These are phyloP conservation scores for Hypomecis atomaria DNA, from an alignment of 2,888 invertebrate species.

Conservation along the genomic window DNA sequence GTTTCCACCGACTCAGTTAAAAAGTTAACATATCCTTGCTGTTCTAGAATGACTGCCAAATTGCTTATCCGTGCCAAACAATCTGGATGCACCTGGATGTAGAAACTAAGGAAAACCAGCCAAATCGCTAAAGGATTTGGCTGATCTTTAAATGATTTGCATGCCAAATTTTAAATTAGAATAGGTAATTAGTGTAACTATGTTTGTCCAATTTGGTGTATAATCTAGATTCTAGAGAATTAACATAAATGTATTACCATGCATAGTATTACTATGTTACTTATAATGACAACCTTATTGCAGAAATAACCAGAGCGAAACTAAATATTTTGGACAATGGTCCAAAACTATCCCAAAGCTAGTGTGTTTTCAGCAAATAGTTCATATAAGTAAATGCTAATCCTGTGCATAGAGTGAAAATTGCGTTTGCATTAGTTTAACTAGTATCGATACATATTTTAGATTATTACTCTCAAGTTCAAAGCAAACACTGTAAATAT, in stretches of 20 bases:
- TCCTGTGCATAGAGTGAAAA: no score
- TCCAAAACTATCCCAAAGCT: neutral
- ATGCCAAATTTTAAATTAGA: conserved; percentile 68
- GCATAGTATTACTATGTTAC: no score
- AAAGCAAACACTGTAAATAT: no score
- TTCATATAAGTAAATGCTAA: neutral
- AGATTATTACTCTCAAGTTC: no score
- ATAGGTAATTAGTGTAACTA: neutral
- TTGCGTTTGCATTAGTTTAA: no score
- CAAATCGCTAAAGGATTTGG: conserved; percentile 49
- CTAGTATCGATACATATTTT: no score
- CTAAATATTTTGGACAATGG: neutral
- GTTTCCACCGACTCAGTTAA: conserved; percentile 54
- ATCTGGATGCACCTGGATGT: conserved; percentile 60
- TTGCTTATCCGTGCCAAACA: conserved; percentile 31
- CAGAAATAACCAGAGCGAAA: no score
- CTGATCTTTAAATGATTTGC: conserved; percentile 37
- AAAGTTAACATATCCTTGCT: conserved; percentile 42
- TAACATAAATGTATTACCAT: no score
- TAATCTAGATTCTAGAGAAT: no score
- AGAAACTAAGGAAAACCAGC: conserved; percentile 46
- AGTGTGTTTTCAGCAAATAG: neutral
- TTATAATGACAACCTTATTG: no score
- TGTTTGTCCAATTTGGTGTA: neutral
- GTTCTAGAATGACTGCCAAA: conserved; percentile 53